Conservation (phyloP, 2,797 vertebrate species). For the Gymnopithys bicolor region DNA sequence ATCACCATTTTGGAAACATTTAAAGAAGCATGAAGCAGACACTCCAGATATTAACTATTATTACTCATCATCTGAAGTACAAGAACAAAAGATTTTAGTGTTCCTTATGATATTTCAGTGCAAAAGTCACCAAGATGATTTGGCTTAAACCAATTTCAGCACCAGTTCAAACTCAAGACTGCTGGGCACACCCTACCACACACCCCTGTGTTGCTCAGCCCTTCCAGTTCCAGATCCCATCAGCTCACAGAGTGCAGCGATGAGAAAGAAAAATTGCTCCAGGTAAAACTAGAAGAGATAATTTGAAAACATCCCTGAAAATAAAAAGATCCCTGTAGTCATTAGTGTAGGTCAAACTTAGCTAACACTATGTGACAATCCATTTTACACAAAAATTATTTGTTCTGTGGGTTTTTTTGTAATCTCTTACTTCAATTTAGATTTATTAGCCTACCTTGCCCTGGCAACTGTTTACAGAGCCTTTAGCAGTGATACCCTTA, state of each 20-base stretch:
- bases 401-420: neutral
- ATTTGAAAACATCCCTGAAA: neutral
- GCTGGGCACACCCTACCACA: neutral
- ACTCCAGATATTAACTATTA: neutral
- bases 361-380: neutral
- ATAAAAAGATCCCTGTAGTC: neutral
- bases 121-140: neutral
- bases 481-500: constrained; percentile 81
- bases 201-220: neutral
- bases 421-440: neutral
- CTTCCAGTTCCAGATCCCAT: neutral
- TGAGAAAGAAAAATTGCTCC: neutral
- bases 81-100: neutral
- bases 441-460: constrained; percentile 80
- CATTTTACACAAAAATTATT: neutral
- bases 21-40: neutral
- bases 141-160: neutral
- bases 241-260: neutral
- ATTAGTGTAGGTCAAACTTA: neutral
- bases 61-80: neutral
- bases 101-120: neutral
- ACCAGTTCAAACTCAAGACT: neutral
- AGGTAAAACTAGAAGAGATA: neutral
- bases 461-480: constrained; percentile 79
- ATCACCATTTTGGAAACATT: neutral